phyloP scores from a whole-genome alignment of 35 echinoderm and acorn worm genomes.

The Diadema setosum region DNA sequence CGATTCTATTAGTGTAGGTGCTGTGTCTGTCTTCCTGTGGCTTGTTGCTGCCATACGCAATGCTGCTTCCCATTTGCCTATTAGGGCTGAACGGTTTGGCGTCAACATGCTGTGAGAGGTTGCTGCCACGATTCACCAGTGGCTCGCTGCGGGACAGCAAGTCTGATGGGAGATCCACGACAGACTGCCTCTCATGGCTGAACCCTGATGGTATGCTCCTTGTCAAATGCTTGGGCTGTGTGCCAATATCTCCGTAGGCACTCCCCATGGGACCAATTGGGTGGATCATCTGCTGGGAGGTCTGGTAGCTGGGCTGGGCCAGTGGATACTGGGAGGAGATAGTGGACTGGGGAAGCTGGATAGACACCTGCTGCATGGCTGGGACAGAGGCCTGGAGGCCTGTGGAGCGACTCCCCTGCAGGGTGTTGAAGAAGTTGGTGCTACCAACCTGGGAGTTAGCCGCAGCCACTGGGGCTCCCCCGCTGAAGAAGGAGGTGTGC shows the following conservation, averaged over 20 bases:
- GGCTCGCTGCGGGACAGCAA: neutral
- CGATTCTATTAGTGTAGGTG: neutral
- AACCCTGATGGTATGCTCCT: neutral
- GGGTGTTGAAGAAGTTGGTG: slow-evolving; percentile 60
- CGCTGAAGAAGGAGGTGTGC: slow-evolving; percentile 71
- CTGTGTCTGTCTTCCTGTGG: neutral
- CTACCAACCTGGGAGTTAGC: slow-evolving; percentile 20
- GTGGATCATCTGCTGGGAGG: neutral
- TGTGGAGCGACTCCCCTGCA: slow-evolving; percentile 7
- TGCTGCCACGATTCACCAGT: slow-evolving; percentile 34
- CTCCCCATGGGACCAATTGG: neutral
- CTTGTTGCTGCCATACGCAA: slow-evolving; percentile 22
- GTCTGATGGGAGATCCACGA: neutral
- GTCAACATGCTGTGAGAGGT: slow-evolving; percentile 79
- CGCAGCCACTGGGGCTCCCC: neutral
- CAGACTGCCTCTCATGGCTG: neutral
- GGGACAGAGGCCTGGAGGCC: slow-evolving; percentile 13
- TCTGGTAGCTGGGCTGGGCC: neutral
- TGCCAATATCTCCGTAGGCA: neutral
- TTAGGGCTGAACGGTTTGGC: slow-evolving; percentile 88
- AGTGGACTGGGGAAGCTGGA: slow-evolving; percentile 9
- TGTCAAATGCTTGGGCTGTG: slow-evolving; percentile 8
- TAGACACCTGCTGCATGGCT: neutral
- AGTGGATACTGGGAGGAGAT: neutral
- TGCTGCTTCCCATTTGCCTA: slow-evolving; percentile 25